These are phyloP conservation scores for Phorcus lineatus DNA, from an alignment of 2,888 invertebrate genomes.

Conservation along the genomic window DNA sequence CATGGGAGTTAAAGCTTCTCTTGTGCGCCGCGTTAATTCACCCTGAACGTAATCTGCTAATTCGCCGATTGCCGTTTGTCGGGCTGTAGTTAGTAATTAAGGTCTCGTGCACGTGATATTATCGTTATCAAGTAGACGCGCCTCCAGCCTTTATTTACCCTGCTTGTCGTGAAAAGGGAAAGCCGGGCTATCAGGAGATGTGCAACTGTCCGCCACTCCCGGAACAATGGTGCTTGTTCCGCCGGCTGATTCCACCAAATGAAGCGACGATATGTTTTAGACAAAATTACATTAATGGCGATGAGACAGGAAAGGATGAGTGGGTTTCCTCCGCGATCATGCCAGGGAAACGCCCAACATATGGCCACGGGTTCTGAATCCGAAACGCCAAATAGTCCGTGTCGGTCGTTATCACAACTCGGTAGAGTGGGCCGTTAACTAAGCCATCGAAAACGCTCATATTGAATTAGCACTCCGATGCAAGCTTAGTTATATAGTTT, in stretches of 20 bases:
- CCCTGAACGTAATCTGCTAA: constrained; percentile 24
- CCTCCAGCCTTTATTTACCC: constrained; percentile 24
- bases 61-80: constrained; percentile 16
- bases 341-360: neutral
- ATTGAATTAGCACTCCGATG: too few species aligned
- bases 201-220: neutral
- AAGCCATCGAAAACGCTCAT: too few species aligned
- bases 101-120: constrained; percentile 25
- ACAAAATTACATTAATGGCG: neutral
- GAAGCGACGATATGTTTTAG: neutral
- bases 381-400: neutral
- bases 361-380: neutral
- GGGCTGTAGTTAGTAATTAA: constrained; percentile 21
- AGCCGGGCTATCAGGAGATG: neutral
- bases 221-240: neutral
- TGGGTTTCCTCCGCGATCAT: neutral
- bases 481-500: too few species aligned
- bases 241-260: neutral
- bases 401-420: neutral
- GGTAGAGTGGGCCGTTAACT: too few species aligned
- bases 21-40: constrained; percentile 11
- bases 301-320: neutral
- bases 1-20: neutral
- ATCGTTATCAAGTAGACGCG: constrained; percentile 7
- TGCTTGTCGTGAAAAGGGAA: neutral